A percentile compares a stretch with the other conserved stretches of the same genome.
phyloP scores from a whole-genome alignment of 1,140 invertebrate genomes.

The Drosophila nebulosa region DNA sequence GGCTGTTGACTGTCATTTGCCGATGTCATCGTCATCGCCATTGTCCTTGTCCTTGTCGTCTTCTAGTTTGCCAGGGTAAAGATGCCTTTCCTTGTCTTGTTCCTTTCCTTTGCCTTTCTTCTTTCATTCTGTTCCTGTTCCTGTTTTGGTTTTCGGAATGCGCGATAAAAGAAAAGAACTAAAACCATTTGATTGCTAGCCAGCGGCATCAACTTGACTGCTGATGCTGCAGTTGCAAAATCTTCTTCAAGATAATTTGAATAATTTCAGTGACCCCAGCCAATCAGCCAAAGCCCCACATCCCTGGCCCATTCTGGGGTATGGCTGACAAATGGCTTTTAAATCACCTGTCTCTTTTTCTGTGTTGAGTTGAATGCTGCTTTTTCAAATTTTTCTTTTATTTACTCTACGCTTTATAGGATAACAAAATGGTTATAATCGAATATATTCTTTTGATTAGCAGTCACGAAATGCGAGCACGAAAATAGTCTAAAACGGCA shows the following conservation, averaged over 20 bases:
- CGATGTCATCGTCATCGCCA: constrained; percentile 2
- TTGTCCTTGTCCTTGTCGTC: neutral
- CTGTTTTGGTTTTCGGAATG: constrained; percentile 7
- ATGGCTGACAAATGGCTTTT: constrained; percentile 70
- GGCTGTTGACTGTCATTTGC: constrained; percentile 57
- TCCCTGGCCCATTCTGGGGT: neutral
- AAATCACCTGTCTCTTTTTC: constrained; percentile 61
- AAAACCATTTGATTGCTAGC: constrained; percentile 65
- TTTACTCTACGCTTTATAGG: neutral
- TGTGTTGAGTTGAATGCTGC: neutral
- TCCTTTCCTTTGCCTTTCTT: neutral
- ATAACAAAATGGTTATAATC: neutral
- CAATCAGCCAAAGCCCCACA: constrained; percentile 49
- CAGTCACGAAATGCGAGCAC: too few species aligned
- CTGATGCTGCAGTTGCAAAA: constrained; percentile 37
- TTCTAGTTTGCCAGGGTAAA: neutral
- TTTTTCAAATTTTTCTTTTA: constrained; percentile 3
- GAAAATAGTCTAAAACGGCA: too few species aligned
- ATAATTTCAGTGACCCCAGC: constrained; percentile 74
- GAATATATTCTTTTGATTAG: too few species aligned
- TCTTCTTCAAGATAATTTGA: constrained; percentile 71
- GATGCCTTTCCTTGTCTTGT: neutral
- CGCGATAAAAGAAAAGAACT: constrained; percentile 69
- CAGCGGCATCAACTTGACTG: constrained; percentile 6
- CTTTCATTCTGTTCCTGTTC: neutral